These are phyloP conservation scores for Saxicola maurus DNA, from an alignment of 2,797 vertebrate genomes.

Conservation along the genomic window DNA sequence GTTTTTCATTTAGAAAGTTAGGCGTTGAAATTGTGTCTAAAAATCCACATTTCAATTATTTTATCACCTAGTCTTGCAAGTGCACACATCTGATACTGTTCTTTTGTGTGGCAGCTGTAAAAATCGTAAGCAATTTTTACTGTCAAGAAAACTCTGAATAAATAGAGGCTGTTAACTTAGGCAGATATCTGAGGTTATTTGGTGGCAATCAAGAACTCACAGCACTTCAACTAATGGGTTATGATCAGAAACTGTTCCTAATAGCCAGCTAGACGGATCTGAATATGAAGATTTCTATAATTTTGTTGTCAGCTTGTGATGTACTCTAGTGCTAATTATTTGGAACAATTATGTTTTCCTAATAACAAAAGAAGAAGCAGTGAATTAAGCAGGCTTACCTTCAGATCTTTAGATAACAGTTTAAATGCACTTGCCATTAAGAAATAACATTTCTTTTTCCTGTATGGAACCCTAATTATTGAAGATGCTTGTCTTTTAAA, in stretches of 20 bases:
- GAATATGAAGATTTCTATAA: conserved; percentile 83
- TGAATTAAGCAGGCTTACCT: conserved; percentile 81
- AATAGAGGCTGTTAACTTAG: conserved; percentile 76
- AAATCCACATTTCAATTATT: conserved; percentile 64
- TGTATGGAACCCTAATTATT: conserved; percentile 72
- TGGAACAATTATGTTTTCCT: conserved; percentile 83
- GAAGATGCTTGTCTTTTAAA: conserved; percentile 76
- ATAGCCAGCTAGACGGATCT: conserved; percentile 79
- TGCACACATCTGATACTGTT: conserved; percentile 45
- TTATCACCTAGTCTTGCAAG: conserved; percentile 58
- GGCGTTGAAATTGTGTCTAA: conserved; percentile 52
- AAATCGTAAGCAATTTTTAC: conserved; percentile 72
- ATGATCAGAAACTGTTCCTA: conserved; percentile 80
- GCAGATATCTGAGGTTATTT: conserved; percentile 75
- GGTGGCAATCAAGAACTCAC: conserved; percentile 77
- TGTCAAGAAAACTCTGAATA: conserved; percentile 74
- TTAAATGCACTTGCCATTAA: conserved; percentile 78
- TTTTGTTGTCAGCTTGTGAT: conserved; percentile 85
- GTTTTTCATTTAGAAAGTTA: conserved; percentile 44
- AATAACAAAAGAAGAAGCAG: conserved; percentile 81
- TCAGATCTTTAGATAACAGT: conserved; percentile 76
- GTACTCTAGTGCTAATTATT: conserved; percentile 82
- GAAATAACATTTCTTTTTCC: conserved; percentile 72
- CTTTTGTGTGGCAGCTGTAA: conserved; percentile 78
- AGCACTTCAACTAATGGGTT: conserved; percentile 78